Percentiles rank a stretch among this genome's conserved stretches.
phyloP scores from a whole-genome alignment of 1,140 invertebrate genomes.

The Babylonia areolata region DNA sequence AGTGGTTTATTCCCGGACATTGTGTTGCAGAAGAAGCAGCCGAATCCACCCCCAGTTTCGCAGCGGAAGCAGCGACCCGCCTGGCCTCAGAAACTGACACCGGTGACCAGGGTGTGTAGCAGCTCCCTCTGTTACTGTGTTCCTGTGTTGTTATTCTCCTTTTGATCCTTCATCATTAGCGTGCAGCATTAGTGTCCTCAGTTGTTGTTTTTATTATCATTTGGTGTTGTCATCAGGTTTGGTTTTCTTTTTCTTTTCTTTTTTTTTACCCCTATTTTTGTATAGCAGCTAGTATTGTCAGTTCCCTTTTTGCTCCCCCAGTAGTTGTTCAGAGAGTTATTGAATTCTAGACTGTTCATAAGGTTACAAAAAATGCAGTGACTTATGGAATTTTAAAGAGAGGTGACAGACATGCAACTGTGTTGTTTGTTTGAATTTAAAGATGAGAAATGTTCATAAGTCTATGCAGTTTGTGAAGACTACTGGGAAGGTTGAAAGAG shows the following conservation, averaged over 20 bases:
- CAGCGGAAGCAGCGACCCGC: constrained; percentile 23
- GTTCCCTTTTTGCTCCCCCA: too few species aligned
- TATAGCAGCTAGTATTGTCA: too few species aligned
- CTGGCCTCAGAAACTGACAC: constrained; percentile 31
- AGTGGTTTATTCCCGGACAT: too few species aligned
- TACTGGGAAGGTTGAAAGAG: too few species aligned
- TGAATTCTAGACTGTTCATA: too few species aligned
- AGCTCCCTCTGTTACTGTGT: not conserved
- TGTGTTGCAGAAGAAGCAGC: constrained; percentile 10
- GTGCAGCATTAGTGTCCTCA: constrained; percentile 8
- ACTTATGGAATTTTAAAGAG: too few species aligned
- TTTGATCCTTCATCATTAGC: not conserved
- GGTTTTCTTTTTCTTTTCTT: not conserved
- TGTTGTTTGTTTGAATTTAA: too few species aligned
- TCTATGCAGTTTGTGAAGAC: too few species aligned
- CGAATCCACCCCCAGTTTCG: not conserved
- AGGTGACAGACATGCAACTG: too few species aligned
- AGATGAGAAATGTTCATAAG: too few species aligned
- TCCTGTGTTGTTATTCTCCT: not conserved
- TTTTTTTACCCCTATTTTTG: not conserved
- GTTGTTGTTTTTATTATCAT: not conserved
- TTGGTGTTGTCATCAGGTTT: not conserved
- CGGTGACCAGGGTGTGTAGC: constrained; percentile 33
- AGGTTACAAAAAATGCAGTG: too few species aligned
- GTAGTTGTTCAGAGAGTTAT: too few species aligned